These are phyloP conservation scores for Adelges cooleyi DNA, from an alignment of 1,140 invertebrate species.

Conservation along the genomic window DNA sequence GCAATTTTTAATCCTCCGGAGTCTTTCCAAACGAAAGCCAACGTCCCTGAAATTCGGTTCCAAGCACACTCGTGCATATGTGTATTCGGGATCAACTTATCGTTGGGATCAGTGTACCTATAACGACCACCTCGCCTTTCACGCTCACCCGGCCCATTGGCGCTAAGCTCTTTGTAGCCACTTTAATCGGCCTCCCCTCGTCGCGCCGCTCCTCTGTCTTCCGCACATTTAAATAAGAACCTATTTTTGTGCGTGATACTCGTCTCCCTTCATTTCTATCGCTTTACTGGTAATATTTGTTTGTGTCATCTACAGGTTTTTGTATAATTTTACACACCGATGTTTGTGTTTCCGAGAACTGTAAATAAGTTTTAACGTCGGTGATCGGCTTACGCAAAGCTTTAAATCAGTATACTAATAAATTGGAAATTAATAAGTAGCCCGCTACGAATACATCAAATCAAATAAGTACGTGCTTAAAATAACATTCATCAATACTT, in stretches of 20 bases:
- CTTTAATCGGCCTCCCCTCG: not conserved
- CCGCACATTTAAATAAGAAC: conserved; percentile 1
- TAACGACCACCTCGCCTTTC: not conserved
- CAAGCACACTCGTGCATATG: not conserved
- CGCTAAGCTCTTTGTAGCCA: conserved; percentile 14
- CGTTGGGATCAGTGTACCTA: conserved; percentile 11
- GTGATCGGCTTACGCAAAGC: conserved; percentile 9
- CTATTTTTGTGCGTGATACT: not conserved
- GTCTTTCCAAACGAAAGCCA: not conserved
- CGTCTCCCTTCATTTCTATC: not conserved
- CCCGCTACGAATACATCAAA: too few species aligned
- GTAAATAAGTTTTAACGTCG: conserved; percentile 12
- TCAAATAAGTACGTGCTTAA: too few species aligned
- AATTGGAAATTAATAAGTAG: too few species aligned
- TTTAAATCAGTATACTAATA: conserved; percentile 20
- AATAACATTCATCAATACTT: too few species aligned
- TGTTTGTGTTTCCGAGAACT: conserved; percentile 7
- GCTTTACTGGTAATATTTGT: not conserved
- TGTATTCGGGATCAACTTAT: conserved; percentile 4
- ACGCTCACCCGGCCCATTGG: too few species aligned
- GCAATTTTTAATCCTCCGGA: not conserved
- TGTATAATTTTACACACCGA: conserved; percentile 4
- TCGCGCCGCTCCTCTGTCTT: too few species aligned
- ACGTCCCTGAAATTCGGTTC: not conserved
- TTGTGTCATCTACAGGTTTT: not conserved